These are phyloP conservation scores for Globicephala melas DNA, from an alignment of 2,113 vertebrate genomes.

Conservation along the genomic window DNA sequence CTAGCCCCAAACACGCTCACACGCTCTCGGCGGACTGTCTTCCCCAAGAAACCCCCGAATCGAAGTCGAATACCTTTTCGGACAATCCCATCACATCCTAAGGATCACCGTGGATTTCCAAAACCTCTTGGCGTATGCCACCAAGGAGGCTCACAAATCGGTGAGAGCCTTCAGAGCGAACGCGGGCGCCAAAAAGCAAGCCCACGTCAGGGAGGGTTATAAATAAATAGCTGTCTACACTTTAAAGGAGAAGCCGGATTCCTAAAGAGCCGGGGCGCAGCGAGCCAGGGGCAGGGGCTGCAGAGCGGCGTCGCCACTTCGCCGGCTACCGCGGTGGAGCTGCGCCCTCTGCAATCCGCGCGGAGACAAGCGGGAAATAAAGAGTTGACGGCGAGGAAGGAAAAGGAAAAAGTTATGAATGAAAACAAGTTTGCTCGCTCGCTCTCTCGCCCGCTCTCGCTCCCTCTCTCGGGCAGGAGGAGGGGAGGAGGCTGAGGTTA, in stretches of 20 bases:
- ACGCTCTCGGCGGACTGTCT: not conserved
- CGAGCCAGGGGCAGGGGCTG: not conserved
- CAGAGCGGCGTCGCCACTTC: not conserved
- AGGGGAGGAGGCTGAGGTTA: conserved; percentile 78
- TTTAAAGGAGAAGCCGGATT: not conserved
- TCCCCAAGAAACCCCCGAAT: not conserved
- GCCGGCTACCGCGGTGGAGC: not conserved
- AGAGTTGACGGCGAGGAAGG: conserved; percentile 75
- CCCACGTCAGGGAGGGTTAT: not conserved
- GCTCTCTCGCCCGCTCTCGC: not conserved
- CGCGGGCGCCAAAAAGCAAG: not conserved
- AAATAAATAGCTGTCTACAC: not conserved
- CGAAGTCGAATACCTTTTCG: not conserved
- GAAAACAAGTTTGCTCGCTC: conserved; percentile 85
- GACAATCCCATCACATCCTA: not conserved
- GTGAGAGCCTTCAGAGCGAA: not conserved
- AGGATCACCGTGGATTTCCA: not conserved
- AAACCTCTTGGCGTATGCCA: not conserved
- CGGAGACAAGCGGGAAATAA: conserved; percentile 67
- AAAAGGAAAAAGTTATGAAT: conserved; percentile 91
- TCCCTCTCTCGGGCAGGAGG: conserved; percentile 66
- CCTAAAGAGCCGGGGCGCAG: not conserved
- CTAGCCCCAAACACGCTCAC: not conserved
- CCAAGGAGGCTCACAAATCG: not conserved
- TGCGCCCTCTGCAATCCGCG: conserved; percentile 74